Evolutionary conservation across 2,888 invertebrate genomes (phyloP).

Genomic region (Trichopoda pennipes): DNA sequence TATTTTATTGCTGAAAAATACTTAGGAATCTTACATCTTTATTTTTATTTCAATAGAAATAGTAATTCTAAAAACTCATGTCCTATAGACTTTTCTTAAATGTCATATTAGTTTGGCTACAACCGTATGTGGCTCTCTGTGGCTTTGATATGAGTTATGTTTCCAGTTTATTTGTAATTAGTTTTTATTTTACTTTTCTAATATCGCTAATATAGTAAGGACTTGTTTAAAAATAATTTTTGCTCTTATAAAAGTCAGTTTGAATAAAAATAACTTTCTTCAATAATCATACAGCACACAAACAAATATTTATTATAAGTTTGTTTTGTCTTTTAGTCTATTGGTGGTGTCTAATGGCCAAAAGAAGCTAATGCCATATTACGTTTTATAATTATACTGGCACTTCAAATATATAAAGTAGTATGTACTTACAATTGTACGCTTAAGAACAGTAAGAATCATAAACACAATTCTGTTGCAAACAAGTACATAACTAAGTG

Average conservation of each 20-base stretch:
- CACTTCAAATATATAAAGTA: constrained; percentile 10
- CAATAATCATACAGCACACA: constrained; percentile 64
- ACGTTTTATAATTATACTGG: constrained; percentile 48
- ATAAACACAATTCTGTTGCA: constrained; percentile 2
- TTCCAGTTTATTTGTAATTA: constrained; percentile 23
- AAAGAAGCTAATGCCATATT: constrained; percentile 41
- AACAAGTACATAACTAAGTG: constrained; percentile 23
- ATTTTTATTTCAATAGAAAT: constrained; percentile 2
- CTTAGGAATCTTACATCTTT: background rate
- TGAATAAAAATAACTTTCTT: constrained; percentile 76
- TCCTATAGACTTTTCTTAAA: background rate
- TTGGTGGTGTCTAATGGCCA: background rate
- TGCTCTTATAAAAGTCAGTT: constrained; percentile 73
- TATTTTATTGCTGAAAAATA: no score
- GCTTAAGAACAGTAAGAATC: constrained; percentile 1
- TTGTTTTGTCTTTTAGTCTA: background rate
- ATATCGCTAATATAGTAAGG: constrained; percentile 63
- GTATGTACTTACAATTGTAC: constrained; percentile 17
- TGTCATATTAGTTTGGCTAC: background rate
- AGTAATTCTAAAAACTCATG: constrained; percentile 11
- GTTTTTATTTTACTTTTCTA: constrained; percentile 27
- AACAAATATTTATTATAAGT: constrained; percentile 15
- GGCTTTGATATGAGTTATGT: constrained; percentile 11
- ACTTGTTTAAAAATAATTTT: constrained; percentile 71
- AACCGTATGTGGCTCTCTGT: background rate